phyloP scores from a whole-genome alignment of 2,113 vertebrate species.

The Oryctolagus cuniculus region DNA sequence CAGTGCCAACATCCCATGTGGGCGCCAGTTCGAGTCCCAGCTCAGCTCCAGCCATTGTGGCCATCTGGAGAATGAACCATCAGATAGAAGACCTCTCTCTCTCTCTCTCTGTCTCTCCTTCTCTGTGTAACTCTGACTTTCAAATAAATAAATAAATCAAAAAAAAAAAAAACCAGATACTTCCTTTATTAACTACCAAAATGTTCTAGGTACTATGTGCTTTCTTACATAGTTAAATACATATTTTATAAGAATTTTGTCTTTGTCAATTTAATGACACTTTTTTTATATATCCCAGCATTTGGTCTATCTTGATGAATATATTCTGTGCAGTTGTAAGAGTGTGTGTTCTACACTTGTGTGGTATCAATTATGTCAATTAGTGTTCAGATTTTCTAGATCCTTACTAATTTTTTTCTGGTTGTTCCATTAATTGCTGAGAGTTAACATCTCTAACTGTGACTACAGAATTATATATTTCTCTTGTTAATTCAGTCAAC shows the following conservation, averaged over 20 bases:
- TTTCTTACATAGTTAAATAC: background rate
- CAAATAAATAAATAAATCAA: too few species aligned
- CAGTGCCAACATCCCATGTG: too few species aligned
- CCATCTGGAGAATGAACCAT: too few species aligned
- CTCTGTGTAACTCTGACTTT: too few species aligned
- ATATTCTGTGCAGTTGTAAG: background rate
- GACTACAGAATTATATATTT: background rate
- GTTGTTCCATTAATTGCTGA: background rate
- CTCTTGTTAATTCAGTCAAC: background rate
- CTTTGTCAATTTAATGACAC: slow-evolving; percentile 7
- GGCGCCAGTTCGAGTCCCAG: too few species aligned
- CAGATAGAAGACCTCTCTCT: too few species aligned
- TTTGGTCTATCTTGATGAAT: background rate
- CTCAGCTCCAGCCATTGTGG: too few species aligned
- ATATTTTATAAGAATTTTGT: background rate
- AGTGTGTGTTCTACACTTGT: background rate
- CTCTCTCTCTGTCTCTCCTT: too few species aligned
- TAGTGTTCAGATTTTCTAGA: background rate
- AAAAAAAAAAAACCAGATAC: too few species aligned
- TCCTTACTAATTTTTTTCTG: background rate
- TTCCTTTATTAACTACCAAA: slow-evolving; percentile 9
- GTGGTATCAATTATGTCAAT: background rate
- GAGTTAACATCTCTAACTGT: background rate
- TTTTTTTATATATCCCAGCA: background rate
- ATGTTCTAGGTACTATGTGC: background rate